Evolutionary conservation across 2,888 invertebrate species (phyloP).

Genomic region (Galeopsomyia nigrocyanea): DNA sequence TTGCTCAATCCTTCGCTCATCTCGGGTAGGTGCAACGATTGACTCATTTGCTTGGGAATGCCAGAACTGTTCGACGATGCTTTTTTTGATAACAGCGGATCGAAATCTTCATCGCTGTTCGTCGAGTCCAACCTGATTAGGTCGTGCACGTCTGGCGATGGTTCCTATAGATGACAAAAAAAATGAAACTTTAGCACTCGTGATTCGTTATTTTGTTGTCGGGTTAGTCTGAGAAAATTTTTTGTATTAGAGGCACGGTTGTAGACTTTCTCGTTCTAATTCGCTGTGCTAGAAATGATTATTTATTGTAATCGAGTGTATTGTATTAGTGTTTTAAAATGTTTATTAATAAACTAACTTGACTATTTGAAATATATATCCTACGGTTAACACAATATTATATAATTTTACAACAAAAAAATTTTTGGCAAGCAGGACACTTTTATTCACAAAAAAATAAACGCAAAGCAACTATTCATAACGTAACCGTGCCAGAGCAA

Average conservation of each 20-base stretch:
- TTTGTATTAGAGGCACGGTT: background rate
- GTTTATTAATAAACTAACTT: too few relatives aligned
- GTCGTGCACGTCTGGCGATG: conserved; percentile 68
- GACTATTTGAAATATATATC: too few relatives aligned
- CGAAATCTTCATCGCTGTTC: conserved; percentile 78
- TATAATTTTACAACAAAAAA: too few relatives aligned
- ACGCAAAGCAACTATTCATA: too few relatives aligned
- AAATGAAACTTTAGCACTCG: too few relatives aligned
- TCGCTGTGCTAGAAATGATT: background rate
- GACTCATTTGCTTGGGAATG: conserved; percentile 65
- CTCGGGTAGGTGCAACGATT: conserved; percentile 63
- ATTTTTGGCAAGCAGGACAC: too few relatives aligned
- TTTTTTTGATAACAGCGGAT: conserved; percentile 74
- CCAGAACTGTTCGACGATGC: conserved; percentile 49
- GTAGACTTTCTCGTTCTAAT: background rate
- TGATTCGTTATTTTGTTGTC: background rate
- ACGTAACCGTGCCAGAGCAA: too few relatives aligned
- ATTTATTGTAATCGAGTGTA: too few relatives aligned
- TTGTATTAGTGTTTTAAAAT: too few relatives aligned
- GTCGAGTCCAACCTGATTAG: conserved; percentile 78
- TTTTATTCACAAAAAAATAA: too few relatives aligned
- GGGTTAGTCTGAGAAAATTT: conserved; percentile 2
- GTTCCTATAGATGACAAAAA: conserved; percentile 11
- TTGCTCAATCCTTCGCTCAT: conserved; percentile 68
- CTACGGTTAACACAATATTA: too few relatives aligned